Conservation (phyloP, 2,888 invertebrate genomes). For the Cephus sareptanus region DNA sequence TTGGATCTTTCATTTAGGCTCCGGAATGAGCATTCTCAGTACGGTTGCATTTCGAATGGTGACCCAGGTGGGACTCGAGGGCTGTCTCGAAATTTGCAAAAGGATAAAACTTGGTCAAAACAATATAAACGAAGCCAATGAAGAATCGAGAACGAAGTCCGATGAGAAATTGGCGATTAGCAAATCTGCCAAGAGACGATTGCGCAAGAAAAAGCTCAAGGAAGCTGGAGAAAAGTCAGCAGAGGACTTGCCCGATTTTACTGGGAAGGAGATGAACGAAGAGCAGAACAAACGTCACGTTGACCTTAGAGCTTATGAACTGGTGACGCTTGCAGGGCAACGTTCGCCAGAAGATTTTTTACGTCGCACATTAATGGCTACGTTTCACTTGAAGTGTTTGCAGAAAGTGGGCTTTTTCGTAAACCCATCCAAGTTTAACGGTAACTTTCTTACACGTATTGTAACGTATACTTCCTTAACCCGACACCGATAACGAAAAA, state of each 20-base stretch:
- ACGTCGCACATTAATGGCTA: conserved; percentile 81
- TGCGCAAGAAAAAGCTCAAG: conserved; percentile 47
- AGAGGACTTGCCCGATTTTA: background rate
- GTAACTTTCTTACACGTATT: conserved; percentile 9
- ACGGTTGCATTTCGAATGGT: conserved; percentile 80
- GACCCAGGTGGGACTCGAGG: conserved; percentile 74
- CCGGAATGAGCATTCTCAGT: conserved; percentile 85
- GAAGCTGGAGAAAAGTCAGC: conserved; percentile 24
- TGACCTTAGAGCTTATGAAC: conserved; percentile 70
- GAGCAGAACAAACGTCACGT: conserved; percentile 64
- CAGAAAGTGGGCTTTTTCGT: conserved; percentile 74
- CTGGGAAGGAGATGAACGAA: conserved; percentile 44
- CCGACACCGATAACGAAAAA: too few species aligned
- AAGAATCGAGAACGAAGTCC: conserved; percentile 3
- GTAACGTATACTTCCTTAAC: too few species aligned
- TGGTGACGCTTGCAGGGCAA: conserved; percentile 75
- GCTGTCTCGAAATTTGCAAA: conserved; percentile 67
- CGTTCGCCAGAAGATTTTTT: conserved; percentile 77
- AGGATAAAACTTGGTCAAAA: conserved; percentile 54
- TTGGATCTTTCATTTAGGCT: conserved; percentile 66
- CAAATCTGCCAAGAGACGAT: conserved; percentile 46
- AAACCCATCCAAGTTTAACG: conserved; percentile 24
- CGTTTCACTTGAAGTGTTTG: conserved; percentile 79
- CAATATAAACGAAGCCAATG: background rate
- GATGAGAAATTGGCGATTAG: conserved; percentile 27